phyloP scores from a whole-genome alignment of 2,888 invertebrate species.

The Caenorhabditis sp. region DNA sequence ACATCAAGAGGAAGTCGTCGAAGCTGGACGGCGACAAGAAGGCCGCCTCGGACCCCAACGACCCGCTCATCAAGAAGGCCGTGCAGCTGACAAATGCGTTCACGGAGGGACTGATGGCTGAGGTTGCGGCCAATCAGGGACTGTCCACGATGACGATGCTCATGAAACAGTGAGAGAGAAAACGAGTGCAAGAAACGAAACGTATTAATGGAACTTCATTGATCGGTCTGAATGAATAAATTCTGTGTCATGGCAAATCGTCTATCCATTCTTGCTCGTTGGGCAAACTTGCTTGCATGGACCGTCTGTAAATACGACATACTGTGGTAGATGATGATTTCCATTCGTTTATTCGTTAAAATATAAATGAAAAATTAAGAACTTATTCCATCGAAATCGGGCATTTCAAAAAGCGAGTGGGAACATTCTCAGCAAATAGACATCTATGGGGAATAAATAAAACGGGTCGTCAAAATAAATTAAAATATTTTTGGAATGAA shows the following conservation, averaged over 20 bases:
- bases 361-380: too few species aligned
- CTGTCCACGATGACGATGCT: background rate
- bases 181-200: background rate
- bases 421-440: conserved; percentile 32
- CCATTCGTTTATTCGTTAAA: too few species aligned
- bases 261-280: too few species aligned
- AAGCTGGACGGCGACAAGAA: conserved; percentile 12
- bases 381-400: too few species aligned
- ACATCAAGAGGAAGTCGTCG: conserved; percentile 12
- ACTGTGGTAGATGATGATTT: too few species aligned
- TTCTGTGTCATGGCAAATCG: too few species aligned
- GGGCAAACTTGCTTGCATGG: too few species aligned
- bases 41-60: background rate
- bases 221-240: too few species aligned
- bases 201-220: too few species aligned
- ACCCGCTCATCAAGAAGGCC: conserved; percentile 13
- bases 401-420: too few species aligned
- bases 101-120: conserved; percentile 2
- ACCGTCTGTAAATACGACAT: too few species aligned
- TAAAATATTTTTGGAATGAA: conserved; percentile 1
- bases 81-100: conserved; percentile 5
- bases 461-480: conserved; percentile 11
- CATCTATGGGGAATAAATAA: conserved; percentile 47
- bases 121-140: background rate
- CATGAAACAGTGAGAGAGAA: background rate